phyloP scores from a whole-genome alignment of 2,888 invertebrate genomes.

The Pristionchus mayeri region DNA sequence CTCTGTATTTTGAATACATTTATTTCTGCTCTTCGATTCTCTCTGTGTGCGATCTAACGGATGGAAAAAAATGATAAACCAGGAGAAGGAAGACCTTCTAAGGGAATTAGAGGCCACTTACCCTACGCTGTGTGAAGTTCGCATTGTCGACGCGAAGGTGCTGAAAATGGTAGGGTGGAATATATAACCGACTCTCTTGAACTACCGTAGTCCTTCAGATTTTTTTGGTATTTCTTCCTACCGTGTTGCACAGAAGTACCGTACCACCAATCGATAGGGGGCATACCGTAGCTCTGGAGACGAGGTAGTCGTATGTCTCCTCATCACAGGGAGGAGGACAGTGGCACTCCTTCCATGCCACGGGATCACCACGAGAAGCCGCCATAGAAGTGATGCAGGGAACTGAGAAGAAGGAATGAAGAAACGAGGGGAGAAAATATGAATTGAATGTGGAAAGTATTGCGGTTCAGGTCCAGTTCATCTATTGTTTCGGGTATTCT shows the following conservation, averaged over 20 bases:
- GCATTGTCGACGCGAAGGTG: not conserved
- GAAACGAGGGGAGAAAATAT: not conserved
- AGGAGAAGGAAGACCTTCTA: no score
- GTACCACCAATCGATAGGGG: not conserved
- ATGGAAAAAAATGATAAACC: no score
- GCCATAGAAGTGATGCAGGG: slow-evolving; percentile 9
- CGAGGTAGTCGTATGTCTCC: slow-evolving; percentile 8
- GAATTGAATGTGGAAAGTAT: not conserved
- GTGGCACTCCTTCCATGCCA: slow-evolving; percentile 3
- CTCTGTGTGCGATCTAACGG: no score
- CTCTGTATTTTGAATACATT: no score
- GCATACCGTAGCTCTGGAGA: slow-evolving; percentile 2
- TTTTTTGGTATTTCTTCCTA: no score
- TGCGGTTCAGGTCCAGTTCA: no score
- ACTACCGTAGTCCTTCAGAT: no score
- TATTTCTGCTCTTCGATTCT: no score
- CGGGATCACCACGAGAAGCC: not conserved
- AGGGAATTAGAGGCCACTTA: no score
- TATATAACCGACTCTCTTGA: no score
- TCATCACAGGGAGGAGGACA: slow-evolving; percentile 42
- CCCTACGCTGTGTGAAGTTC: not conserved
- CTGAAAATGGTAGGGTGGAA: not conserved
- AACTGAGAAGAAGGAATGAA: not conserved
- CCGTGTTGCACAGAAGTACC: no score
- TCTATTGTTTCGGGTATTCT: no score